A percentile compares a stretch with the other conserved stretches of the same genome.
These are phyloP conservation scores for Polylopha cassiicola DNA, from an alignment of 2,888 invertebrate species.

Conservation along the genomic window DNA sequence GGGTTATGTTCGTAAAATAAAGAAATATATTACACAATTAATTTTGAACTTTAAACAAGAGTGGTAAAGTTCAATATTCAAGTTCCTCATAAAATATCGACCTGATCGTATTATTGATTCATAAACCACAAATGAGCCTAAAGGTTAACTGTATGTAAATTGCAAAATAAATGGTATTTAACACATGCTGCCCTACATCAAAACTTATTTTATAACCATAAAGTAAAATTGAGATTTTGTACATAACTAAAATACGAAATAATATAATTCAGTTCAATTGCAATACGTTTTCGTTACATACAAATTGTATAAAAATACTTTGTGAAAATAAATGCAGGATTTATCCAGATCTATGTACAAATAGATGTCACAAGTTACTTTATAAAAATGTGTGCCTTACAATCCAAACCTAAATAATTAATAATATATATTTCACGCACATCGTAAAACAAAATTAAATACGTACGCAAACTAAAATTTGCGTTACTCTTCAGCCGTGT, in stretches of 20 bases:
- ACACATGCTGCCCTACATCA: neutral
- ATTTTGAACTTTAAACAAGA: neutral
- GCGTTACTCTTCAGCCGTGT: too few species aligned
- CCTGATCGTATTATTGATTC: neutral
- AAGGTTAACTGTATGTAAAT: neutral
- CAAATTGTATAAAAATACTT: slow-evolving; percentile 18
- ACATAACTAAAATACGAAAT: too few species aligned
- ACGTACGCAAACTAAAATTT: too few species aligned
- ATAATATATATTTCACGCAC: too few species aligned
- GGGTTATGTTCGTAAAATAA: too few species aligned
- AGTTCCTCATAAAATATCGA: neutral
- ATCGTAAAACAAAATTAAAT: too few species aligned
- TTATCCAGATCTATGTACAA: too few species aligned
- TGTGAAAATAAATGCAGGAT: slow-evolving; percentile 23
- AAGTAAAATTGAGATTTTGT: too few species aligned
- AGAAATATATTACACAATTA: neutral
- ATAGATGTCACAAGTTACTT: too few species aligned
- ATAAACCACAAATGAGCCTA: slow-evolving; percentile 2
- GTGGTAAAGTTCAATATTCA: neutral
- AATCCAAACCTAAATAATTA: too few species aligned
- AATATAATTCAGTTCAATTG: slow-evolving; percentile 1
- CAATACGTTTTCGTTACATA: neutral
- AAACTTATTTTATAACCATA: too few species aligned
- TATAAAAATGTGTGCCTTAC: too few species aligned
- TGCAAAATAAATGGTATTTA: neutral